Evolutionary conservation across 2,113 vertebrate genomes (phyloP), one percentile per base, ranked within the genome.

Genomic region (Anhinga anhinga): DNA sequence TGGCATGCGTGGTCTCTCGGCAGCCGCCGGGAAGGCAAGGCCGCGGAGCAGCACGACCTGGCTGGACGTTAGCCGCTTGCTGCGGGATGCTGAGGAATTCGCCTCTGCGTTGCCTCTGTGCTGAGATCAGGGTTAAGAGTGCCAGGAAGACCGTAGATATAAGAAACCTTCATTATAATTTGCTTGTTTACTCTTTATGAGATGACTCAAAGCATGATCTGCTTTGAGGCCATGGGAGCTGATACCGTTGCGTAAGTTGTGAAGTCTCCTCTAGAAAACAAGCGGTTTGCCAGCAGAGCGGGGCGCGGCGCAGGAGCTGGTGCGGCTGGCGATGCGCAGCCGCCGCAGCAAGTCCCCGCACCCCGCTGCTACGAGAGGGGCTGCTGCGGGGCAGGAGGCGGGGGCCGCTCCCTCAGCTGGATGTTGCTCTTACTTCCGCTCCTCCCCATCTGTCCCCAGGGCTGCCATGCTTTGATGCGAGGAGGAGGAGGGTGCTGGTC

Each of bases 1-100:
- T 1, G 82, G 25, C 30, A 16, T 1, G 6, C 7, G 2, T 2
- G 4, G 40, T 45, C 14, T 0, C 4, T 1, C 2, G 34, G 63
- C 25, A 29, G 42, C 55, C 4, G 1, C 42, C 5, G 1, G 38
- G 5, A 49, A 27, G 26, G 38, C n/a, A 0, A 5, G 32, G 49
- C 44, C 17, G 2, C 0, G 5, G 52, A 21, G 25, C 73, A 7
- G 53, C 42, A 38, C 45, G 79, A 27, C 10, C 23, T 2, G 27
- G 40, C 74, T 70, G 32, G 27, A 25, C 2, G 7, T 9, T 23
- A 29, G 82, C 26, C 2, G 3, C 1, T 36, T 59, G 36, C 62
- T 85, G 20, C 1, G 10, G 42, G 52, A 19, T 79, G 47, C 65
- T 66, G 81, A 44, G 63, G 56, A 30, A 55, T 89, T 71, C 40